Percentiles rank a stretch among this genome's conserved stretches.
These are phyloP conservation scores for Pachymerium ferrugineum DNA, from an alignment of 2,888 invertebrate genomes.

Conservation along the genomic window DNA sequence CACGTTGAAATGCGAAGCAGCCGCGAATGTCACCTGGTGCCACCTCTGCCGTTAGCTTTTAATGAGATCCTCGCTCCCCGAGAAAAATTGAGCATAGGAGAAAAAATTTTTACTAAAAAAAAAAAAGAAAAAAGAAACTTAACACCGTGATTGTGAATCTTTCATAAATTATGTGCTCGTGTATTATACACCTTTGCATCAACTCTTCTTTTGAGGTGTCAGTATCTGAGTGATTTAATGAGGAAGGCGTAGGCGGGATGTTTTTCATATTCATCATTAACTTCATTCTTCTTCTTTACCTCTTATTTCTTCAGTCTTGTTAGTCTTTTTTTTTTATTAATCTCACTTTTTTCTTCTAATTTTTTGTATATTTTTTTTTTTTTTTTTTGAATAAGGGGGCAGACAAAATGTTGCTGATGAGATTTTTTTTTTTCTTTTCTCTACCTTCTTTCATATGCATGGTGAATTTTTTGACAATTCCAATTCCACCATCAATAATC, in stretches of 20 bases:
- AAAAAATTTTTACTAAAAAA: not conserved
- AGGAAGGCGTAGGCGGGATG: not conserved
- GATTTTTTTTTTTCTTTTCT: not conserved
- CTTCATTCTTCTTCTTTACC: not conserved
- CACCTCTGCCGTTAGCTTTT: not conserved
- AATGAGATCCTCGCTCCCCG: not conserved
- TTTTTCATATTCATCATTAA: not conserved
- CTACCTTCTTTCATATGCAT: too few relatives aligned
- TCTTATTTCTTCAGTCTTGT: not conserved
- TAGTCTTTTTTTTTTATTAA: not conserved
- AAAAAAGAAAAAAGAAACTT: not conserved
- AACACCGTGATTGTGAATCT: not conserved
- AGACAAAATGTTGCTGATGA: not conserved
- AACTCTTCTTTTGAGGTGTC: not conserved
- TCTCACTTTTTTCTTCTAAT: not conserved
- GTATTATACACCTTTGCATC: not conserved
- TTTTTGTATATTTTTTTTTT: not conserved
- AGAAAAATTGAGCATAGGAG: not conserved
- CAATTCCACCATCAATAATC: not conserved
- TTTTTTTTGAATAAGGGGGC: not conserved
- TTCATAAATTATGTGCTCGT: not conserved
- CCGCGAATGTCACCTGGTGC: not conserved
- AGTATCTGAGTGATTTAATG: not conserved
- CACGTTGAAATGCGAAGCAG: not conserved
- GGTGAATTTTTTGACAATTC: not conserved